Conservation (phyloP, 2,888 invertebrate species). For the Caenorhabditis drosophilae region DNA sequence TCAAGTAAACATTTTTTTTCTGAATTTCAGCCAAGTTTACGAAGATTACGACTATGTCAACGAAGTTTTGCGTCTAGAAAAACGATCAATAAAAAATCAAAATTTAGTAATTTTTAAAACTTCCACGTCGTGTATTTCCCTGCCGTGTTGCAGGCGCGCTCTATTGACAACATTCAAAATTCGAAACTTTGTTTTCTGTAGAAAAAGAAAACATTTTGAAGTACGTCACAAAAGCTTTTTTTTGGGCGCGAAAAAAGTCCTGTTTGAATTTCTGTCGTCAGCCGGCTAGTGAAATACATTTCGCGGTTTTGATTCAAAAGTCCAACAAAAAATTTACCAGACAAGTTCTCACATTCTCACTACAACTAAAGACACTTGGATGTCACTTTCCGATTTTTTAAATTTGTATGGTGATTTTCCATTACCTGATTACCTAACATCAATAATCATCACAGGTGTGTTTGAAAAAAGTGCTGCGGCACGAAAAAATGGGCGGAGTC, state of each 20-base stretch:
- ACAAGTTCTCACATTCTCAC: slow-evolving; percentile 18
- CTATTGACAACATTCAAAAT: no score
- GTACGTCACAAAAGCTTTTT: no score
- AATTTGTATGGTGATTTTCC: slow-evolving; percentile 25
- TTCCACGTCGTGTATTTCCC: no score
- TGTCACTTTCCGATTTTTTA: slow-evolving; percentile 6
- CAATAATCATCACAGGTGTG: slow-evolving; percentile 13
- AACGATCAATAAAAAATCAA: slow-evolving; percentile 8
- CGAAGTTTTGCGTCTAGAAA: slow-evolving; percentile 1
- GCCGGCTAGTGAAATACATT: no score
- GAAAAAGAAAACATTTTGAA: no score
- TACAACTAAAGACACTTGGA: slow-evolving; percentile 9
- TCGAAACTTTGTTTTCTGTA: no score
- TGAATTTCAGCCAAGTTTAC: slow-evolving; percentile 23
- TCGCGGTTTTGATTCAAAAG: no score
- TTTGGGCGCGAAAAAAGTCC: no score
- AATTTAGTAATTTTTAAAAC: background rate
- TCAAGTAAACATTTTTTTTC: background rate
- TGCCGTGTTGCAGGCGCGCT: no score
- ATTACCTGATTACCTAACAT: slow-evolving; percentile 25
- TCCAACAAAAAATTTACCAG: slow-evolving; percentile 5
- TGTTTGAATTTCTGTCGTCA: no score
- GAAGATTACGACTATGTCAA: slow-evolving; percentile 17
- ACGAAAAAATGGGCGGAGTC: no score
- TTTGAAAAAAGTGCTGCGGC: no score